A percentile compares a stretch with the other conserved stretches of the same genome.
Evolutionary conservation across 2,888 invertebrate genomes (phyloP).

Genomic region (Bugula neritina): DNA sequence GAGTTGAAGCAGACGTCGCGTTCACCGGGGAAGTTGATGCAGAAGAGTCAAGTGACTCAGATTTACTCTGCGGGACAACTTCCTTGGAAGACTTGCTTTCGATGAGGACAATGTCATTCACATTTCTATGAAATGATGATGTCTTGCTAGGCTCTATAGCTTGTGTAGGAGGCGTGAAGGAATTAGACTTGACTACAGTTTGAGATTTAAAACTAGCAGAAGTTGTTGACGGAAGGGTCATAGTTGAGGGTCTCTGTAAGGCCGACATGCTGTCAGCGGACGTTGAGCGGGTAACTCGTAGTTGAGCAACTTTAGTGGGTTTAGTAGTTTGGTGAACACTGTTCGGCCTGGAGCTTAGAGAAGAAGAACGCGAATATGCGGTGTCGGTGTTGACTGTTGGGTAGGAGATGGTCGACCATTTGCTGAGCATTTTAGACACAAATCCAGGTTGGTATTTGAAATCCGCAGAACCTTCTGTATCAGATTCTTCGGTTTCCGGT

Average conservation of each 20-base stretch:
- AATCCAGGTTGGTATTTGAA: slow-evolving; percentile 17
- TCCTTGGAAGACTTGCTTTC: not conserved
- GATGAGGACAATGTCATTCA: slow-evolving; percentile 9
- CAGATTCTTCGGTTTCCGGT: slow-evolving; percentile 5
- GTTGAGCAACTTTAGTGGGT: too few species aligned
- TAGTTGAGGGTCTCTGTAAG: not conserved
- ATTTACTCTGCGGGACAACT: not conserved
- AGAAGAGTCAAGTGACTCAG: not conserved
- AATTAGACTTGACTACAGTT: not conserved
- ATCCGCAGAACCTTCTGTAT: slow-evolving; percentile 18
- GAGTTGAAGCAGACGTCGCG: not conserved
- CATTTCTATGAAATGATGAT: not conserved
- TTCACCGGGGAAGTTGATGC: not conserved
- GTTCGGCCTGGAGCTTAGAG: not conserved
- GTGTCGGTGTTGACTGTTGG: not conserved
- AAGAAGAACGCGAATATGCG: not conserved
- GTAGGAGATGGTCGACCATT: slow-evolving; percentile 10
- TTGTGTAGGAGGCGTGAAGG: too few species aligned
- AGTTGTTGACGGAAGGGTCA: not conserved
- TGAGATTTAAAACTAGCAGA: not conserved
- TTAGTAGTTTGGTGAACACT: not conserved
- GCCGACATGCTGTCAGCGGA: not conserved
- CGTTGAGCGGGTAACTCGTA: too few species aligned
- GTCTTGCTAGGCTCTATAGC: not conserved
- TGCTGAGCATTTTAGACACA: slow-evolving; percentile 13